These are phyloP conservation scores for Philonicus albiceps DNA, from an alignment of 2,888 invertebrate species.

Conservation along the genomic window DNA sequence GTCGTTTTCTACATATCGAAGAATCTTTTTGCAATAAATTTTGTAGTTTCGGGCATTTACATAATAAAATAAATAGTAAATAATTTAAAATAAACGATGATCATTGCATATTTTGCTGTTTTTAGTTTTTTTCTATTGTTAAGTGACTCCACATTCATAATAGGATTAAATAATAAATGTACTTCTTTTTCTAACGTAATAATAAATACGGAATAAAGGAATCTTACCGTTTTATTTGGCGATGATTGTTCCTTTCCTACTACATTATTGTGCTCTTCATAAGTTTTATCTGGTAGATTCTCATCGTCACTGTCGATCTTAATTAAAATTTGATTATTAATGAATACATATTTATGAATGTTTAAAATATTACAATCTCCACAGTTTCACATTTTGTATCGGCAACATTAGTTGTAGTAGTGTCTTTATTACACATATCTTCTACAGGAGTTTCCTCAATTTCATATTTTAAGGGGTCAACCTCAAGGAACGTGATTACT, in stretches of 20 bases:
- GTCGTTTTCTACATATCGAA: too few species aligned
- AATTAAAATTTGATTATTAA: background rate
- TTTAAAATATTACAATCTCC: background rate
- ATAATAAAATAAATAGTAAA: too few species aligned
- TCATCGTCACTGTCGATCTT: background rate
- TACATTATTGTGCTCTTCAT: background rate
- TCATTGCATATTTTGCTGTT: too few species aligned
- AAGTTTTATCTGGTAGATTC: background rate
- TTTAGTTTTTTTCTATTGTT: too few species aligned
- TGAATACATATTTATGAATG: background rate
- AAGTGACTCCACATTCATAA: too few species aligned
- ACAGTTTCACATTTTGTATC: background rate
- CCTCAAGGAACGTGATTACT: background rate
- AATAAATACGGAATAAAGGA: too few species aligned
- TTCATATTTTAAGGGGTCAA: background rate
- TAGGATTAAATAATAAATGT: too few species aligned
- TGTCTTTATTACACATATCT: background rate
- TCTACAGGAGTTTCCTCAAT: background rate
- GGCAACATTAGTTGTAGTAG: background rate
- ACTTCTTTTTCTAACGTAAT: too few species aligned
- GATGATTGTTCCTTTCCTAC: background rate
- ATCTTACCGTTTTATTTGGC: background rate
- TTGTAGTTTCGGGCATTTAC: too few species aligned
- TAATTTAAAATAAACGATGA: too few species aligned
- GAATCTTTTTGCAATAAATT: too few species aligned